phyloP scores from a whole-genome alignment of 2,113 vertebrate species.

The Mixornis gularis region DNA sequence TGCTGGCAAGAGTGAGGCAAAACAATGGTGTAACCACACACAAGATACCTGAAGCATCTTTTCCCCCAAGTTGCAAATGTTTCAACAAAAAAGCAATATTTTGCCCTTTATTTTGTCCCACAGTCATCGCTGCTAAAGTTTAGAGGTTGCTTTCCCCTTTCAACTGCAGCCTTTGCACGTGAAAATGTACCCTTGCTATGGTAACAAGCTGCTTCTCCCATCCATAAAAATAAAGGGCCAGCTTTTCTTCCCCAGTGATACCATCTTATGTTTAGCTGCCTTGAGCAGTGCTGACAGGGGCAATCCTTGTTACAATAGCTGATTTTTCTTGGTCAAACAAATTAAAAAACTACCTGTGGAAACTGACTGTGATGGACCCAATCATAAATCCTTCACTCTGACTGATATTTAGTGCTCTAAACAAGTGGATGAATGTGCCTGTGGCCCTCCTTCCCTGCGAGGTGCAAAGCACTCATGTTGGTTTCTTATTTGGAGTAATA shows the following conservation, averaged over 20 bases:
- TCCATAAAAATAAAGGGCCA: constrained; percentile 34
- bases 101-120: neutral
- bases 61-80: neutral
- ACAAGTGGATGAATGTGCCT: neutral
- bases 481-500: neutral
- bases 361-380: neutral
- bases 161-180: neutral
- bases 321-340: constrained; percentile 1
- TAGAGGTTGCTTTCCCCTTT: constrained; percentile 23
- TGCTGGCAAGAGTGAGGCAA: neutral
- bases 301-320: constrained; percentile 19
- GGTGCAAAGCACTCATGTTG: neutral
- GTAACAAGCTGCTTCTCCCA: neutral
- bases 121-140: constrained; percentile 2
- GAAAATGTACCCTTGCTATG: constrained; percentile 29
- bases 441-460: neutral
- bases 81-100: neutral
- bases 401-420: neutral
- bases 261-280: constrained; percentile 14
- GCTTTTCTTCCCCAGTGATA: constrained; percentile 33
- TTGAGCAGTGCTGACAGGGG: neutral
- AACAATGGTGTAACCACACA: neutral
- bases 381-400: neutral
- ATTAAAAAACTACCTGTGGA: neutral
- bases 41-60: neutral